These are phyloP conservation scores for Microchirus variegatus DNA, from an alignment of 2,797 vertebrate genomes.

Conservation along the genomic window DNA sequence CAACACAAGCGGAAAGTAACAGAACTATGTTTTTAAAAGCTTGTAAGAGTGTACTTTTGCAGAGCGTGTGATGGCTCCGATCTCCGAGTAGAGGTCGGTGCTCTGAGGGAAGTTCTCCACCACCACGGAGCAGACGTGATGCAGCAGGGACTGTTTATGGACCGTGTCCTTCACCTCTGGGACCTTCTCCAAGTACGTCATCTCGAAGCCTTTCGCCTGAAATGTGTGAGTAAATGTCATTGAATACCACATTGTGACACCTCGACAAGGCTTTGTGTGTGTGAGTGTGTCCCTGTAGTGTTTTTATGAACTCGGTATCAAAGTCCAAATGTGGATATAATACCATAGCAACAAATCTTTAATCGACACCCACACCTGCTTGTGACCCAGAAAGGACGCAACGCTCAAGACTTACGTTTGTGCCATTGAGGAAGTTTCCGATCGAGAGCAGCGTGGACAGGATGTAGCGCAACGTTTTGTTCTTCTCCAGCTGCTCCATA, in stretches of 20 bases:
- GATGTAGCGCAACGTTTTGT: constrained; percentile 93
- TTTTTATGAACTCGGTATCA: no score
- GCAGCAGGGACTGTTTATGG: constrained; percentile 93
- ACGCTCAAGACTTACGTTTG: constrained; percentile 83
- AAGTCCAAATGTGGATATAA: no score
- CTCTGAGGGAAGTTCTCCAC: constrained; percentile 93
- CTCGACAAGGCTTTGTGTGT: no score
- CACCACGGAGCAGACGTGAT: constrained; percentile 91
- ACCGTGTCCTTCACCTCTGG: constrained; percentile 96
- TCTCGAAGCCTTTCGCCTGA: constrained; percentile 95
- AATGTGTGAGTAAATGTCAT: no score
- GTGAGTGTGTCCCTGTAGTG: no score
- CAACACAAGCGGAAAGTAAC: no score
- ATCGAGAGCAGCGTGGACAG: constrained; percentile 92
- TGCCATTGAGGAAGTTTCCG: constrained; percentile 95
- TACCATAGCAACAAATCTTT: no score
- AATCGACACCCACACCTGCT: neutral
- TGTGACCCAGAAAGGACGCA: no score
- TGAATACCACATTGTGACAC: no score
- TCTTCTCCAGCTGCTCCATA: constrained; percentile 97
- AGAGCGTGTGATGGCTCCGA: constrained; percentile 91
- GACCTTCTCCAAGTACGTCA: constrained; percentile 96
- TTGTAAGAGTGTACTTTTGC: no score
- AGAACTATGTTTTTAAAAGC: no score
- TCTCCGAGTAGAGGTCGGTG: constrained; percentile 95